Percentiles rank a stretch among this genome's conserved stretches.
These are phyloP conservation scores for Parazoanthus swiftii DNA, from an alignment of 92 coral and sea anemone genomes.

Conservation along the genomic window DNA sequence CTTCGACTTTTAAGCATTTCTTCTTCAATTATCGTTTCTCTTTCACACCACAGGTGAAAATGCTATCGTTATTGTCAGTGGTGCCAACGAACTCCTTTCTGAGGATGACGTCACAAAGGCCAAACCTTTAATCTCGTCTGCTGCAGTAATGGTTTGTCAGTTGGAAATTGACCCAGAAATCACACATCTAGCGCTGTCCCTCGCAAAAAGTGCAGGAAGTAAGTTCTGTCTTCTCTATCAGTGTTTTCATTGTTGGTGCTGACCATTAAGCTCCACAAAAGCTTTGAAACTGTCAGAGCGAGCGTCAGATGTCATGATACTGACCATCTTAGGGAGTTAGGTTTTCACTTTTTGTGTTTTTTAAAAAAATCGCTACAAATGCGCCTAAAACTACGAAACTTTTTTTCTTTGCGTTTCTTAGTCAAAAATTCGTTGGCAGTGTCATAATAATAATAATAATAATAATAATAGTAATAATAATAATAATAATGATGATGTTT, in stretches of 20 bases:
- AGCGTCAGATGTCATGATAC: background rate
- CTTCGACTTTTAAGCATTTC: no score
- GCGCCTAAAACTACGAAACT: background rate
- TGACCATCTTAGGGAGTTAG: background rate
- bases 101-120: constrained; percentile 86
- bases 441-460: no score
- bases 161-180: constrained; percentile 92
- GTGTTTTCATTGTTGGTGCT: background rate
- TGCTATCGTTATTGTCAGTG: constrained; percentile 93
- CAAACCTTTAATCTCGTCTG: constrained; percentile 69
- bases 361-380: no score
- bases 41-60: constrained; percentile 73
- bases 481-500: no score
- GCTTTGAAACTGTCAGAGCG: background rate
- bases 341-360: no score
- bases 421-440: background rate
- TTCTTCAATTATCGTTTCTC: background rate
- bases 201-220: constrained; percentile 91
- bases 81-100: constrained; percentile 82
- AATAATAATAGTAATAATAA: no score
- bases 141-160: constrained; percentile 91
- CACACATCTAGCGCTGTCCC: constrained; percentile 78
- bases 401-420: no score
- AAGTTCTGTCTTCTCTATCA: background rate
- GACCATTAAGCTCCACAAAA: background rate